These are phyloP conservation scores for Folsomia candida DNA, from an alignment of 2,888 invertebrate species.

Conservation along the genomic window DNA sequence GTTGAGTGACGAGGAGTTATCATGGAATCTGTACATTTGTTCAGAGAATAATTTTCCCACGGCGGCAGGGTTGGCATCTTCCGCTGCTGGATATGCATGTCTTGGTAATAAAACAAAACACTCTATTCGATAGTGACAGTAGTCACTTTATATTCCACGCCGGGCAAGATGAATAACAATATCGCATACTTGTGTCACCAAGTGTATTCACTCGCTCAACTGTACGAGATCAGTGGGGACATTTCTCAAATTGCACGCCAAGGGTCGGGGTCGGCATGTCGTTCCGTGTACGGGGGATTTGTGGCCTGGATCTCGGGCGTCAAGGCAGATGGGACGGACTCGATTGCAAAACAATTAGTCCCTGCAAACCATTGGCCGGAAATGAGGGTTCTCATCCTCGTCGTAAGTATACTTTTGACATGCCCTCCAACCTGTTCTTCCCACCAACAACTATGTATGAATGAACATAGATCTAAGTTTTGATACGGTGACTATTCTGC, in stretches of 20 bases:
- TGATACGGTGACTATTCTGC: background rate
- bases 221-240: slow-evolving; percentile 72
- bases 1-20: slow-evolving; percentile 27
- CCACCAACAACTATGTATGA: too few relatives aligned
- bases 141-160: too few relatives aligned
- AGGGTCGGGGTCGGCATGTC: slow-evolving; percentile 92
- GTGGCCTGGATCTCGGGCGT: slow-evolving; percentile 84
- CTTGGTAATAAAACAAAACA: slow-evolving; percentile 63
- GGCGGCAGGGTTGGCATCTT: slow-evolving; percentile 95
- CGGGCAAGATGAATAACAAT: background rate
- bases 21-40: slow-evolving; percentile 65
- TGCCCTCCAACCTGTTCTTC: too few relatives aligned
- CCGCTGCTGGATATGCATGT: slow-evolving; percentile 97
- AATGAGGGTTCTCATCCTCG: slow-evolving; percentile 82
- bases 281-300: slow-evolving; percentile 92
- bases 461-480: too few relatives aligned
- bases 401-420: too few relatives aligned
- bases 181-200: slow-evolving; percentile 16
- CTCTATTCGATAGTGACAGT: too few relatives aligned
- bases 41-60: slow-evolving; percentile 98
- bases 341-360: slow-evolving; percentile 71
- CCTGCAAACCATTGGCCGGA: slow-evolving; percentile 81
- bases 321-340: slow-evolving; percentile 67
- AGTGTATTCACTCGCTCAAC: slow-evolving; percentile 70
- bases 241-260: slow-evolving; percentile 74